Base-by-base conservation (phyloP, 2,888 invertebrate genomes). In the Monopis laevigella region DNA sequence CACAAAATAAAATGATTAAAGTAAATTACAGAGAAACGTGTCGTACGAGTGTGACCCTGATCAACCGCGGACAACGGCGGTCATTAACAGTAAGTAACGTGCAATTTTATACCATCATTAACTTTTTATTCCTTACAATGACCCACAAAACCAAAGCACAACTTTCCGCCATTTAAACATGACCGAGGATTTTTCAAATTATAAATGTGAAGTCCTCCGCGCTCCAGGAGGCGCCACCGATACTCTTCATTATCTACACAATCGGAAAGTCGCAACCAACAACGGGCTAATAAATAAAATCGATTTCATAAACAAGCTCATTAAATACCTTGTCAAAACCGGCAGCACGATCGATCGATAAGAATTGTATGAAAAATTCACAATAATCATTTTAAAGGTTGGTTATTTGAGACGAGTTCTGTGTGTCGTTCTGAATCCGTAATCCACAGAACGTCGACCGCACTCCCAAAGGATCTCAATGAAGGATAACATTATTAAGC, bases 181-280 rank as follows among this genome's bases (percentile, higher is more conserved):
- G 10, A 24, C 24, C n/a, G n/a, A n/a, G n/a, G n/a, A 24, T 24
- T 24, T 7, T 24, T 24, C 24, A 24, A 24, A 24, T 7, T 24
- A 24, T 24, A 7, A 6, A 6, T 5, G 10, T 10, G 24, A 10
- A 24, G 24, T 7, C n/a, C n/a, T n/a, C n/a, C n/a, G 24, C 24
- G 10, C 24, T 24, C 24, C 24, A 10, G 24, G 24, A 24, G 24
- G 6, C 24, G 24, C 10, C 17, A 18, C 38, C 17, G 32, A 19
- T 62, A 58, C 56, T 65, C 67, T 65, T 65, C 63, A 68, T 67
- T 66, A 70, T 68, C 65, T 52, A 56, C 45, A 48, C 55, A 59
- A 63, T 62, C 65, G 55, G 55, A 58, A 52, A 57, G 64, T 58
- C 51, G 47, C 65, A 59, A 58, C 48, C 50, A 49, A 49, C 44